A percentile compares a stretch with the other conserved stretches of the same genome.
Conservation (phyloP, 1,140 invertebrate species). For the Sogatella furcifera region DNA sequence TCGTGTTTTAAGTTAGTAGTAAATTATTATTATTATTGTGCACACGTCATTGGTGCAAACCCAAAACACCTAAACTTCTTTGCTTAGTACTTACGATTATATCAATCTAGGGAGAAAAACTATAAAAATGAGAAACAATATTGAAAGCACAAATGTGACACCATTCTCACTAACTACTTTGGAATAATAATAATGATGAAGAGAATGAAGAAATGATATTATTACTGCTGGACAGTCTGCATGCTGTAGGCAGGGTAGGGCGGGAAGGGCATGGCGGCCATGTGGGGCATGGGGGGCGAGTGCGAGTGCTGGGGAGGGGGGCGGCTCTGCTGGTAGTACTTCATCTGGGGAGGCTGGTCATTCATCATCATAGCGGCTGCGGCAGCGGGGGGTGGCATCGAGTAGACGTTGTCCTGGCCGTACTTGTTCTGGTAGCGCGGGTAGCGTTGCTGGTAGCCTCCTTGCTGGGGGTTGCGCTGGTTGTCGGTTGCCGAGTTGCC, state of each 20-base stretch:
- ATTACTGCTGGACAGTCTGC: constrained; percentile 27
- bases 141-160: not conserved
- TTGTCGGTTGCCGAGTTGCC: constrained; percentile 25
- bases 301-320: constrained; percentile 36
- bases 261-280: not conserved
- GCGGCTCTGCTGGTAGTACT: constrained; percentile 45
- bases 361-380: constrained; percentile 33
- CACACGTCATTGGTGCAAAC: not conserved
- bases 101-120: not conserved
- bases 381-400: constrained; percentile 34
- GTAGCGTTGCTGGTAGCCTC: constrained; percentile 25
- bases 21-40: not conserved
- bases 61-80: constrained; percentile 17
- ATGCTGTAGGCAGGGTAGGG: constrained; percentile 22
- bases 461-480: constrained; percentile 19
- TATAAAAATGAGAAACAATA: constrained; percentile 2
- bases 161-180: constrained; percentile 1
- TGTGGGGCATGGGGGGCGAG: constrained; percentile 31
- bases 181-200: not conserved
- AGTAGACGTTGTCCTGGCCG: constrained; percentile 33
- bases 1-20: too few species aligned
- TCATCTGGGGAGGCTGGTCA: constrained; percentile 44
- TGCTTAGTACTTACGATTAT: too few species aligned
- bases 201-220: constrained; percentile 1
- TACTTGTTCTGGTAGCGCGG: constrained; percentile 29